Base-by-base conservation (phyloP, 2,113 vertebrate genomes). In the Capreolus pygargus region DNA sequence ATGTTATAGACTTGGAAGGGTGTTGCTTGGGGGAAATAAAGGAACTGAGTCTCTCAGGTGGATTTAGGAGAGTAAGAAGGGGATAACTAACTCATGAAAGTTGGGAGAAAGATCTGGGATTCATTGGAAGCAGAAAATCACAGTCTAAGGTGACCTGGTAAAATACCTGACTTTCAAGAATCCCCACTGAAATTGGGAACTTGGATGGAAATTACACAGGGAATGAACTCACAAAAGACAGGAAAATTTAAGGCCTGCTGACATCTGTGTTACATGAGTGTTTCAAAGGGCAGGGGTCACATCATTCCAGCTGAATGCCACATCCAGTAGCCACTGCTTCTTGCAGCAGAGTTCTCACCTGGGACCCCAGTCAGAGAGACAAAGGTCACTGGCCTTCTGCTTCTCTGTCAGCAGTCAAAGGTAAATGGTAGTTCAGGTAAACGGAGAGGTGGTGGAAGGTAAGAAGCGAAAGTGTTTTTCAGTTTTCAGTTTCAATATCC, bases 401-500 rank as follows among this genome's bases (percentile, higher is more conserved):
- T 91, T 89, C 57, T 55, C 50, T 94, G 25, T 95, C 39, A 89
- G 83, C n/a, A 82, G 30, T 67, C 83, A 86, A 89, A 95, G 47
- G 54, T 93, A 57, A 89, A 43, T 11, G 7, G 15, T 7, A 28
- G 9, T 39, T 58, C 3, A 17, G 33, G 64, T 12, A 8, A 12
- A 36, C 9, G 25, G 74, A 47, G n/a, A 58, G 57, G 67, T 43
- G 6, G 19, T 47, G 1, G 55, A 86, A 52, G 13, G 14, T 28
- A 86, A 45, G 19, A 86, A 58, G 36, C 33, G 12, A 82, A 88
- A 86, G 25, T 6, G 1, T 33, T 79, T 82, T n/a, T 89, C 39
- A 5, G 6, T 91, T 83, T 95, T 43, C 47, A 67, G 2, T 76
- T 89, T 87, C 45, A 58, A 6, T 27, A 78, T 67, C 43, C 19